Conservation (phyloP, 2,888 invertebrate genomes). For the Alitta virens region DNA sequence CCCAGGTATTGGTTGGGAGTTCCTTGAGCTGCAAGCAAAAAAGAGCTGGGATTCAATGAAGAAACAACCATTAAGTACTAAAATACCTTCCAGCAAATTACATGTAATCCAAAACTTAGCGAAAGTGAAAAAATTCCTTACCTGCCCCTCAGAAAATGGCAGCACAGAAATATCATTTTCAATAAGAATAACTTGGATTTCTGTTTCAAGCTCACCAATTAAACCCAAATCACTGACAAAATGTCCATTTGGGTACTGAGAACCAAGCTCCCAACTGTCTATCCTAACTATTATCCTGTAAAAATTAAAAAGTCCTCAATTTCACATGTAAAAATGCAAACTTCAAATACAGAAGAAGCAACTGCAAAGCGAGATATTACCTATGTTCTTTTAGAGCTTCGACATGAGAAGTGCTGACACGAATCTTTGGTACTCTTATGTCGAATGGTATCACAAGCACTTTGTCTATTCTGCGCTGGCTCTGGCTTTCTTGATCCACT, state of each 20-base stretch:
- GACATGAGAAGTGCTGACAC: slow-evolving; percentile 90
- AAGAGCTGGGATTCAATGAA: no score
- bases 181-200: slow-evolving; percentile 87
- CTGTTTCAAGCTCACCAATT: slow-evolving; percentile 89
- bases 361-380: no score
- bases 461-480: slow-evolving; percentile 8
- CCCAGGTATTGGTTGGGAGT: slow-evolving; percentile 59
- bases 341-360: no score
- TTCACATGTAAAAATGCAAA: no score
- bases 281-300: slow-evolving; percentile 87
- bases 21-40: slow-evolving; percentile 39
- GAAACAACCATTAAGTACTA: no score
- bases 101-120: no score
- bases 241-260: slow-evolving; percentile 90
- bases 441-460: slow-evolving; percentile 83
- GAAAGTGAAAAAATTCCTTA: no score
- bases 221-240: slow-evolving; percentile 91
- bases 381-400: slow-evolving; percentile 70
- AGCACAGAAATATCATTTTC: slow-evolving; percentile 97
- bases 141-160: slow-evolving; percentile 65
- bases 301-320: slow-evolving; percentile 31
- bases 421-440: slow-evolving; percentile 85
- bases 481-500: slow-evolving; percentile 26
- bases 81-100: no score
- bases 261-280: slow-evolving; percentile 92